Conservation (phyloP, 2,797 vertebrate species). For the Myiothlypis chrysogaster region DNA sequence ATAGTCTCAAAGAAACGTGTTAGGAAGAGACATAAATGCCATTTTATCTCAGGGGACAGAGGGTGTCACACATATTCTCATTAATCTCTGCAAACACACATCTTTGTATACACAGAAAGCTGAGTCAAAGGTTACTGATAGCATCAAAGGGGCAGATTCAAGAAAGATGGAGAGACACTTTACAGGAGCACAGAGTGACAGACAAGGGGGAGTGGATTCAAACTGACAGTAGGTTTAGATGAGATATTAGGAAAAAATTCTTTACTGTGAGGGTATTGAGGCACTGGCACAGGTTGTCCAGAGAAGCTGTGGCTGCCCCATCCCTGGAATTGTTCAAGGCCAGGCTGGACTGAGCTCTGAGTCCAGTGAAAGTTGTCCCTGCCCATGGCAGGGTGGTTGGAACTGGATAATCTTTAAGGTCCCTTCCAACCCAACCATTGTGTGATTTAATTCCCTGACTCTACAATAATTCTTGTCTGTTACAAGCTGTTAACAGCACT, state of each 20-base stretch:
- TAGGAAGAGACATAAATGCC: neutral
- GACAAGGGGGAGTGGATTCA: neutral
- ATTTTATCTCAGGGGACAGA: neutral
- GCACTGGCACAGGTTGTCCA: neutral
- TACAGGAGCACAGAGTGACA: neutral
- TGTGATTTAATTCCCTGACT: neutral
- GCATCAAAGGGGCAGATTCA: neutral
- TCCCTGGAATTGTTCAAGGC: neutral
- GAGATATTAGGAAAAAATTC: neutral
- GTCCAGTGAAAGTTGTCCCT: neutral
- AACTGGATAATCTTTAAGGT: neutral
- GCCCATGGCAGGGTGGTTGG: fast-evolving
- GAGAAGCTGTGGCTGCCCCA: fast-evolving
- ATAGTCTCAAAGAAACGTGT: neutral
- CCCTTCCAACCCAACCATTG: neutral
- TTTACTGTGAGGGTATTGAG: neutral
- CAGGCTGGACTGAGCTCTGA: neutral
- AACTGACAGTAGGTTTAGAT: neutral
- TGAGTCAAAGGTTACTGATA: neutral
- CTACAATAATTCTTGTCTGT: neutral
- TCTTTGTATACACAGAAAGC: neutral
- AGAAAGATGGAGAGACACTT: neutral
- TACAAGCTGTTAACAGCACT: neutral
- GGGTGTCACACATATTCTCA: neutral
- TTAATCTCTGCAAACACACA: neutral